phyloP scores from a whole-genome alignment of 1,140 invertebrate genomes.

The Danaus melanippus region DNA sequence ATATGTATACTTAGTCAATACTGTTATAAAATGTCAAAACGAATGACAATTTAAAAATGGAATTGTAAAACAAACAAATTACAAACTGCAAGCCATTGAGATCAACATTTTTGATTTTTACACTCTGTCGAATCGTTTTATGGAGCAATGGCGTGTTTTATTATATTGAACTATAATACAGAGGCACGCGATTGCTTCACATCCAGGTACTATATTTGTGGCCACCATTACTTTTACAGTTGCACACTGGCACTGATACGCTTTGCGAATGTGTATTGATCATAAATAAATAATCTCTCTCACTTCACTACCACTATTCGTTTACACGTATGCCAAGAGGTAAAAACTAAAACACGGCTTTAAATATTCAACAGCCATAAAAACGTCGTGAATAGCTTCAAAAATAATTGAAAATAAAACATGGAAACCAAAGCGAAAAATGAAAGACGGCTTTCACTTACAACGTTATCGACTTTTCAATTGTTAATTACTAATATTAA shows the following conservation, averaged over 20 bases:
- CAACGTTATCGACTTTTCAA: too few species aligned
- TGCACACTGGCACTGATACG: slow-evolving; percentile 18
- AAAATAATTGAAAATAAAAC: too few species aligned
- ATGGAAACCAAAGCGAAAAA: too few species aligned
- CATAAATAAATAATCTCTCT: slow-evolving; percentile 24
- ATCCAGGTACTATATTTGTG: slow-evolving; percentile 24
- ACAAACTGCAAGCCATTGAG: slow-evolving; percentile 31
- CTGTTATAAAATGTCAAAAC: slow-evolving; percentile 16
- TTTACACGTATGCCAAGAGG: slow-evolving; percentile 16
- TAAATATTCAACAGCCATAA: too few species aligned
- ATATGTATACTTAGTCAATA: slow-evolving; percentile 11
- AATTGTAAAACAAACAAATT: slow-evolving; percentile 30
- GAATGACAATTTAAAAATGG: slow-evolving; percentile 31
- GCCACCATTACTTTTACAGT: slow-evolving; percentile 24
- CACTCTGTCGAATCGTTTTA: slow-evolving; percentile 31
- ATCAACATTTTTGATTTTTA: slow-evolving; percentile 37
- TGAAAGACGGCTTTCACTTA: too few species aligned
- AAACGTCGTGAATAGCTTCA: too few species aligned
- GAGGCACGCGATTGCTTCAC: slow-evolving; percentile 22
- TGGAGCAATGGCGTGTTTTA: slow-evolving; percentile 32
- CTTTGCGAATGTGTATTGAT: slow-evolving; percentile 16
- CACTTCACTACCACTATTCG: slow-evolving; percentile 18
- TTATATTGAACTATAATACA: slow-evolving; percentile 31
- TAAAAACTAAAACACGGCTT: too few species aligned
- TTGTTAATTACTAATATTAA: too few species aligned